These are phyloP conservation scores for Prolemur simus DNA, from an alignment of 2,113 vertebrate species.

Conservation along the genomic window DNA sequence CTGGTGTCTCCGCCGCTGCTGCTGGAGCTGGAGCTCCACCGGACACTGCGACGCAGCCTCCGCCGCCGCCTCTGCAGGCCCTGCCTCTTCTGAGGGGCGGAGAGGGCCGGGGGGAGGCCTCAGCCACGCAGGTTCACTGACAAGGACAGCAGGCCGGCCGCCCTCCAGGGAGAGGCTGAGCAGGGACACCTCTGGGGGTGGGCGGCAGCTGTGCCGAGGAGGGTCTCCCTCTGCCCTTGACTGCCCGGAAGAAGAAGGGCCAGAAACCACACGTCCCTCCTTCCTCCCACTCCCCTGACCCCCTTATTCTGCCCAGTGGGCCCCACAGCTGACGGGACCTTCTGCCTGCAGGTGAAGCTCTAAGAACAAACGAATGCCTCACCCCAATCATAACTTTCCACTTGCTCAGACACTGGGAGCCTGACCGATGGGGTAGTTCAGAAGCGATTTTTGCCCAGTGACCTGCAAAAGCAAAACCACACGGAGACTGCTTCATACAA, in stretches of 20 bases:
- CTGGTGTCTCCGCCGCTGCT: background rate
- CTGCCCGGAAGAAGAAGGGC: background rate
- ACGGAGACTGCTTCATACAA: fast-evolving
- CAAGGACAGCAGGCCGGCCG: background rate
- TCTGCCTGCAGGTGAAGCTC: fast-evolving
- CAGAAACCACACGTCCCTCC: fast-evolving
- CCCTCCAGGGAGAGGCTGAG: background rate
- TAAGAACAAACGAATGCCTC: constrained; percentile 47
- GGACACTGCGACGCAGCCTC: background rate
- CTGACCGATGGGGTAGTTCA: constrained; percentile 88
- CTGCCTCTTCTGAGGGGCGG: constrained; percentile 21
- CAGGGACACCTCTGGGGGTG: fast-evolving
- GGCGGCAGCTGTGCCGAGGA: background rate
- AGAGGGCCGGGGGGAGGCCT: background rate
- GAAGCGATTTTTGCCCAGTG: constrained; percentile 93
- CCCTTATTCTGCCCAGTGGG: fast-evolving
- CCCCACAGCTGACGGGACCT: fast-evolving
- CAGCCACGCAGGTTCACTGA: fast-evolving
- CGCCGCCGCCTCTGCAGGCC: background rate
- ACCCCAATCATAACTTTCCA: constrained; percentile 86
- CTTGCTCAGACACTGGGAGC: constrained; percentile 90
- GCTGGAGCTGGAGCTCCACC: constrained; percentile 61
- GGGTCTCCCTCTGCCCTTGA: background rate
- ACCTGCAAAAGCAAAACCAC: constrained; percentile 80
- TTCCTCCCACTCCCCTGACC: fast-evolving